Evolutionary conservation across 2,113 vertebrate genomes (phyloP), one percentile per base, ranked within the genome.

Genomic region (Myrmophylax atrothorax): DNA sequence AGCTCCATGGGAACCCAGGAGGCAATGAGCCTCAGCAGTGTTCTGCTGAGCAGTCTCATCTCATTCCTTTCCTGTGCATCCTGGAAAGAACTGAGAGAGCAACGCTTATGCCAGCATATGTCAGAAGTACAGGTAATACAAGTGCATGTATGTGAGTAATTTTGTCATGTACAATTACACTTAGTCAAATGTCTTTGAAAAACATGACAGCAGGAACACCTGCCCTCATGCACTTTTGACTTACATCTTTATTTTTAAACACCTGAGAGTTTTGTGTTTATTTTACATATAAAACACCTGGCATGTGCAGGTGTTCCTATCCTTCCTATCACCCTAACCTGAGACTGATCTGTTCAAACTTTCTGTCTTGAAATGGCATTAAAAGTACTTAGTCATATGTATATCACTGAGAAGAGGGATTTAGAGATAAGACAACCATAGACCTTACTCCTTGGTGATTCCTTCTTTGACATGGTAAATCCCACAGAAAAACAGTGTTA

Each of bases 381-480:
- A 93, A 74, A 96, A 96, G 87, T 95, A 97, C 86, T 97, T 96
- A 95, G 95, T 96, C 93, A 97, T 97, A 97, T 97, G 96, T 98
- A 95, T 95, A 94, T 96, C 91, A 91, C 24, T 93, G 91, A 97
- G 98, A 97, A 96, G 92, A 96, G 91, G 96, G 94, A 97, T 98
- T 97, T 97, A 97, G 95, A 89, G 95, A 53, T 90, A 97, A 97
- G 96, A 97, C 96, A 96, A 94, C 95, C 94, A 95, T 75, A 97
- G 93, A 96, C 97, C 88, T 97, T 96, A 94, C 93, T 97, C 95
- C 95, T 97, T 96, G 96, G 94, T 89, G 95, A 95, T 97, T 98
- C 92, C 92, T 97, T 94, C 70, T 89, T 87, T 97, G 95, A 98
- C 97, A 97, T 82, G 92, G 93, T 96, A 98, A 98, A 97, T 98